Evolutionary conservation across 53 echinoderm and acorn worm genomes (phyloP).

Genomic region (Holothuria leucospilota): DNA sequence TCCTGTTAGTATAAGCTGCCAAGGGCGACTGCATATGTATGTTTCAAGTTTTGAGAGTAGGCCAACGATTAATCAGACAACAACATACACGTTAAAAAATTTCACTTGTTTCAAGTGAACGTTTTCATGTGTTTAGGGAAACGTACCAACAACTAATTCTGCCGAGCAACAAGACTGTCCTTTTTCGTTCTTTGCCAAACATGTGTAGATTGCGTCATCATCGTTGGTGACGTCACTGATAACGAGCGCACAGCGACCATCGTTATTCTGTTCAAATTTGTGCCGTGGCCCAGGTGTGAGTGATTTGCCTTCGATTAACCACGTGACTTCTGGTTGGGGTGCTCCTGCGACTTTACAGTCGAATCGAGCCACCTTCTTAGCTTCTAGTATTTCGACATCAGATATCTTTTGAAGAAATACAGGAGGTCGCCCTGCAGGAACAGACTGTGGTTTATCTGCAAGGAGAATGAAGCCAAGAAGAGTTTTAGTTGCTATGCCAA

Average conservation of each 20-base stretch:
- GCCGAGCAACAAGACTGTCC: conserved; percentile 86
- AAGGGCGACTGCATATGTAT: too few species aligned
- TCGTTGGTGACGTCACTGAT: conserved; percentile 82
- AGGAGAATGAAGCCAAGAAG: not conserved
- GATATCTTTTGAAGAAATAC: conserved; percentile 74
- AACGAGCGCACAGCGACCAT: conserved; percentile 74
- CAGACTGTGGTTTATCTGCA: conserved; percentile 19
- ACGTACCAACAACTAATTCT: conserved; percentile 86
- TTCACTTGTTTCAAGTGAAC: too few species aligned
- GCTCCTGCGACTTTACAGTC: conserved; percentile 77
- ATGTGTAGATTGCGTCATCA: conserved; percentile 93
- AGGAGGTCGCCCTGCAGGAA: conserved; percentile 72
- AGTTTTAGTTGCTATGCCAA: not conserved
- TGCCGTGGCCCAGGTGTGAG: conserved; percentile 56
- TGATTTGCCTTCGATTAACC: conserved; percentile 81
- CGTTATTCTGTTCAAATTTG: conserved; percentile 43
- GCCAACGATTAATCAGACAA: too few species aligned
- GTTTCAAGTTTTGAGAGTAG: too few species aligned
- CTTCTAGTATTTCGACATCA: conserved; percentile 68
- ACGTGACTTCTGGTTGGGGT: conserved; percentile 81
- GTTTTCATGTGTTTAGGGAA: too few species aligned
- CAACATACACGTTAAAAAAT: too few species aligned
- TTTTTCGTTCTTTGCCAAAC: conserved; percentile 78
- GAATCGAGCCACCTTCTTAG: conserved; percentile 71
- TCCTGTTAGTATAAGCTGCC: too few species aligned